Evolutionary conservation across 1,140 invertebrate genomes (phyloP).

Genomic region (Holcopasites calliopsidis): DNA sequence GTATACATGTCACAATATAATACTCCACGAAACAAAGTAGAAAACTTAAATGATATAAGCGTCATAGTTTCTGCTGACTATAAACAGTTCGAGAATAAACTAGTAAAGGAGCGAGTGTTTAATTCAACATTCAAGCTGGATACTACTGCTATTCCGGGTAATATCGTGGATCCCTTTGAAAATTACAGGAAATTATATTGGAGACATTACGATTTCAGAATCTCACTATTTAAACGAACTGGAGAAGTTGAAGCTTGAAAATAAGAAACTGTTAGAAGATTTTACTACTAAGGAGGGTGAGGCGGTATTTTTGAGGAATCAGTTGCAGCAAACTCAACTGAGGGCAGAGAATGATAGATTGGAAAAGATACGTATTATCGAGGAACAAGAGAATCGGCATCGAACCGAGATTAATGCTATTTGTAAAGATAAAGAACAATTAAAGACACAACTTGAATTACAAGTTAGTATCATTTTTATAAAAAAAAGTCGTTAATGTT

Average conservation of each 20-base stretch:
- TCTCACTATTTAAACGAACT: slow-evolving; percentile 45
- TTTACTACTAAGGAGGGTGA: slow-evolving; percentile 73
- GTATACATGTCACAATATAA: slow-evolving; percentile 26
- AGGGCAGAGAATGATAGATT: slow-evolving; percentile 63
- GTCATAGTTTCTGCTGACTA: slow-evolving; percentile 30
- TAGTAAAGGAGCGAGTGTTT: slow-evolving; percentile 43
- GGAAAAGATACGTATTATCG: slow-evolving; percentile 61
- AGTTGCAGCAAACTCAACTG: slow-evolving; percentile 62
- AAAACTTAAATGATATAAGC: not conserved
- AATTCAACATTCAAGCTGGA: slow-evolving; percentile 67
- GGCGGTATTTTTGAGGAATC: slow-evolving; percentile 66
- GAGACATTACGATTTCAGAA: slow-evolving; percentile 51
- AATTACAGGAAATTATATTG: not conserved
- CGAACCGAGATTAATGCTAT: slow-evolving; percentile 60
- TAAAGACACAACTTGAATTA: slow-evolving; percentile 69
- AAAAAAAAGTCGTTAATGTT: not conserved
- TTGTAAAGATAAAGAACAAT: slow-evolving; percentile 67
- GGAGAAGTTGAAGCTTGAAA: slow-evolving; percentile 65
- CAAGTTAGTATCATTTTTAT: slow-evolving; percentile 54
- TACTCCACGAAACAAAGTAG: not conserved
- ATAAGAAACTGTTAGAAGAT: slow-evolving; percentile 65
- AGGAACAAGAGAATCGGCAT: slow-evolving; percentile 64
- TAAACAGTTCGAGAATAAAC: slow-evolving; percentile 56
- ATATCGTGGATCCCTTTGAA: slow-evolving; percentile 5
- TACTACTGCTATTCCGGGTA: slow-evolving; percentile 54